Conservation (phyloP, 2,797 vertebrate genomes). For the Hephaestus fuliginosus region DNA sequence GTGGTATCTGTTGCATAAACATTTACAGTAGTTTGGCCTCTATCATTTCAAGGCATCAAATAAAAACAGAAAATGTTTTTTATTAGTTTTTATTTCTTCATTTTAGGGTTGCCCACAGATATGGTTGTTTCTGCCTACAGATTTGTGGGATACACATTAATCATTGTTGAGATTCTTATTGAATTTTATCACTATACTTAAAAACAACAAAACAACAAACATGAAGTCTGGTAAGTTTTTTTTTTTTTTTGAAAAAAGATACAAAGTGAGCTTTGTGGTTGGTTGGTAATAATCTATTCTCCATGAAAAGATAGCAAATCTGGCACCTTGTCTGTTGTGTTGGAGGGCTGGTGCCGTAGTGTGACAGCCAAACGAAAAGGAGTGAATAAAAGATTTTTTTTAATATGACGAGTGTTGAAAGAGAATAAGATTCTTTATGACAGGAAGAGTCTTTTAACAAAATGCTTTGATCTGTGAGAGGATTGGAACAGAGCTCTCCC, state of each 20-base stretch:
- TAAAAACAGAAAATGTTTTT: conserved; percentile 26
- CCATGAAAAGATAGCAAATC: conserved; percentile 5
- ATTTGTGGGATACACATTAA: conserved; percentile 10
- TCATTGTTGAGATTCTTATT: conserved; percentile 34
- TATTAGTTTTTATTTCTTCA: conserved; percentile 35
- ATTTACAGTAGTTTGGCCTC: conserved; percentile 23
- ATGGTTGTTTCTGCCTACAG: background rate
- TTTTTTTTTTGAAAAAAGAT: conserved; percentile 2
- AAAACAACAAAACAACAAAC: background rate
- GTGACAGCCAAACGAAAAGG: conserved; percentile 35
- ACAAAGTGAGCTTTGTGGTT: background rate
- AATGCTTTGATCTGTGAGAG: conserved; percentile 68
- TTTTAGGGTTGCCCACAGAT: conserved; percentile 23
- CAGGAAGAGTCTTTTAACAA: conserved; percentile 61
- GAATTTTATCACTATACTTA: background rate
- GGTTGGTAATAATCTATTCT: conserved; percentile 17
- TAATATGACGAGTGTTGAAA: conserved; percentile 52
- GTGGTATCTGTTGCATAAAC: conserved; percentile 24
- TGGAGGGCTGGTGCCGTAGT: conserved; percentile 27
- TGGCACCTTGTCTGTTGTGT: conserved; percentile 35
- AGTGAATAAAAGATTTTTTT: conserved; percentile 31
- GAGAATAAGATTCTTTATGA: conserved; percentile 50
- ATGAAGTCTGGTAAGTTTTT: background rate
- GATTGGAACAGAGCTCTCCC: conserved; percentile 26
- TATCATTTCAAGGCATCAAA: conserved; percentile 40